Evolutionary conservation across 2,888 invertebrate genomes (phyloP).

Genomic region (Dichetophora obliterata): DNA sequence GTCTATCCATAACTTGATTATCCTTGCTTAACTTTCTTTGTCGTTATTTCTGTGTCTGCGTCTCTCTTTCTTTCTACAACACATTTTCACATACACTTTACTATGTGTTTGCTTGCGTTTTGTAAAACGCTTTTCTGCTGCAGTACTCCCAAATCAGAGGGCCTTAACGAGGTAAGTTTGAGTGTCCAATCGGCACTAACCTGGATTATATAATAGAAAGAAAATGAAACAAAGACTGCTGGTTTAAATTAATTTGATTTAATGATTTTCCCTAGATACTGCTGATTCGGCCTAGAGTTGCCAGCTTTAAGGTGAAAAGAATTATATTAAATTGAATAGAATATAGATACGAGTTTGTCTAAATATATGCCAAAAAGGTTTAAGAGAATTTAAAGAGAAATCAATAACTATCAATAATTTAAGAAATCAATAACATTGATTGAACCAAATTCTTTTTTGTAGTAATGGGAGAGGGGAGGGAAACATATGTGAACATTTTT

Average conservation of each 20-base stretch:
- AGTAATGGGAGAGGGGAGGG: too few relatives aligned
- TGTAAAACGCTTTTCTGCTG: conserved; percentile 50
- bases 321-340: too few relatives aligned
- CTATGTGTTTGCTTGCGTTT: conserved; percentile 27
- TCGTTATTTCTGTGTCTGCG: neutral
- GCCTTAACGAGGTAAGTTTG: conserved; percentile 66
- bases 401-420: too few relatives aligned
- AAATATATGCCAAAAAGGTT: too few relatives aligned
- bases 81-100: neutral
- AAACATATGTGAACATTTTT: too few relatives aligned
- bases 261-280: neutral
- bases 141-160: conserved; percentile 54
- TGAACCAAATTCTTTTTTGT: too few relatives aligned
- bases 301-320: too few relatives aligned
- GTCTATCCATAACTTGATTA: neutral
- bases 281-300: too few relatives aligned
- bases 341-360: too few relatives aligned
- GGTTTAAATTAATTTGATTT: too few relatives aligned
- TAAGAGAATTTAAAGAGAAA: too few relatives aligned
- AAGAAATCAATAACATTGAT: too few relatives aligned
- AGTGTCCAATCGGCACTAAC: neutral
- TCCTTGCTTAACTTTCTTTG: neutral
- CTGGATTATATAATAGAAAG: neutral
- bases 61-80: neutral
- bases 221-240: neutral